Evolutionary conservation across 2,797 vertebrate species (phyloP).

Genomic region (Enteromius paludinosus): DNA sequence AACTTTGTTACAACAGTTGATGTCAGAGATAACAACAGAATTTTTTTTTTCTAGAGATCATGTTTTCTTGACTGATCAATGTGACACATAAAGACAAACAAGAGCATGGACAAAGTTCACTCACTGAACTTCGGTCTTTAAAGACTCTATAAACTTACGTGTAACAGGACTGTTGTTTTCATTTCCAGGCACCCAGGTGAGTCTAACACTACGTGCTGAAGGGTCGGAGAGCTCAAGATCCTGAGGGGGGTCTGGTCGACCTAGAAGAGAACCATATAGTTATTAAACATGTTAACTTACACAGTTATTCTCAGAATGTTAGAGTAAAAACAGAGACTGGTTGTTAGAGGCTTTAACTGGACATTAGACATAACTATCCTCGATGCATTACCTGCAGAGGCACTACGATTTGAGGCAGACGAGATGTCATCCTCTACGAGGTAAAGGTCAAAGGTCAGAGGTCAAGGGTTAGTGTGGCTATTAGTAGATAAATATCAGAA

Average conservation of each 20-base stretch:
- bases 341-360: conserved; percentile 21
- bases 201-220: conserved; percentile 84
- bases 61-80: conserved; percentile 1
- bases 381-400: conserved; percentile 79
- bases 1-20: background rate
- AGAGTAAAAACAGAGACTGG: background rate
- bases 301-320: background rate
- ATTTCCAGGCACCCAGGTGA: conserved; percentile 94
- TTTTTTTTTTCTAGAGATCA: background rate
- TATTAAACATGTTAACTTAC: background rate
- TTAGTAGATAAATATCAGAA: conserved; percentile 51
- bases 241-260: conserved; percentile 86
- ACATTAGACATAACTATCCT: conserved; percentile 20
- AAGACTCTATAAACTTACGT: conserved; percentile 70
- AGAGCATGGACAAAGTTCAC: background rate
- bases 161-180: conserved; percentile 92
- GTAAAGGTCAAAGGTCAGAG: conserved; percentile 82
- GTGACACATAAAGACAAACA: background rate
- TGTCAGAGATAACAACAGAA: background rate
- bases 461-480: conserved; percentile 81
- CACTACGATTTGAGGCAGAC: conserved; percentile 86
- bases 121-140: background rate
- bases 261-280: conserved; percentile 68
- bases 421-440: conserved; percentile 87
- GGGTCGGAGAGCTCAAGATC: conserved; percentile 92